phyloP scores from a whole-genome alignment of 2,888 invertebrate species.

The Callyntrura sp. region DNA sequence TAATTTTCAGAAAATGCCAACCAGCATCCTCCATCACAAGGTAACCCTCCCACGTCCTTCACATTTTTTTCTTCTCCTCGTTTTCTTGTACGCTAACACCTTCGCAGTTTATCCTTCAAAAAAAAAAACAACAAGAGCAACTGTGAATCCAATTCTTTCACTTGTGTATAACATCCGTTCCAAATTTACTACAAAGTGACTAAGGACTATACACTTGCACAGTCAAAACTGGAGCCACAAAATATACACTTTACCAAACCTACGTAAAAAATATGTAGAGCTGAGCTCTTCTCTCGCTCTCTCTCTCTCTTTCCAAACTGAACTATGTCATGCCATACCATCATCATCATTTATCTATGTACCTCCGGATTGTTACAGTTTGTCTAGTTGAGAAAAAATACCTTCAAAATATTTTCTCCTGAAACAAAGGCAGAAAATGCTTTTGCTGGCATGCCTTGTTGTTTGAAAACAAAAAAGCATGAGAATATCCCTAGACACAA shows the following conservation, averaged over 20 bases:
- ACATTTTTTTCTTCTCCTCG: conserved; percentile 28
- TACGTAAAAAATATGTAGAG: neutral
- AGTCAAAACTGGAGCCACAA: neutral
- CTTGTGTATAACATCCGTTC: conserved; percentile 51
- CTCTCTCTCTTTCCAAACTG: neutral
- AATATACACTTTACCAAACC: neutral
- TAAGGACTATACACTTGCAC: no score
- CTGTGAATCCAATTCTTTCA: conserved; percentile 13
- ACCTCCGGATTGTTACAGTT: conserved; percentile 9
- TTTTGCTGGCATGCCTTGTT: conserved; percentile 40
- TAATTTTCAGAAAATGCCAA: neutral
- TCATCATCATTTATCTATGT: conserved; percentile 57
- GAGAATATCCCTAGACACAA: neutral
- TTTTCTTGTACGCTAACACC: conserved; percentile 28
- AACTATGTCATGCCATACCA: conserved; percentile 49
- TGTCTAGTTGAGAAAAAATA: conserved; percentile 22
- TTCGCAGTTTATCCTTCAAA: conserved; percentile 14
- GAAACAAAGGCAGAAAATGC: conserved; percentile 49
- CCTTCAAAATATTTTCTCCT: conserved; percentile 45
- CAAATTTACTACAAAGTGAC: neutral
- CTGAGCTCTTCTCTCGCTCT: no score
- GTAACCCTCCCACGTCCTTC: conserved; percentile 66
- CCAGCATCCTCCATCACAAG: conserved; percentile 7
- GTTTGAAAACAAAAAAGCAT: conserved; percentile 6
- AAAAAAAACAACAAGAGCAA: neutral